These are phyloP conservation scores for Motacilla tschutschensis DNA, from an alignment of 2,113 vertebrate genomes.

Conservation along the genomic window DNA sequence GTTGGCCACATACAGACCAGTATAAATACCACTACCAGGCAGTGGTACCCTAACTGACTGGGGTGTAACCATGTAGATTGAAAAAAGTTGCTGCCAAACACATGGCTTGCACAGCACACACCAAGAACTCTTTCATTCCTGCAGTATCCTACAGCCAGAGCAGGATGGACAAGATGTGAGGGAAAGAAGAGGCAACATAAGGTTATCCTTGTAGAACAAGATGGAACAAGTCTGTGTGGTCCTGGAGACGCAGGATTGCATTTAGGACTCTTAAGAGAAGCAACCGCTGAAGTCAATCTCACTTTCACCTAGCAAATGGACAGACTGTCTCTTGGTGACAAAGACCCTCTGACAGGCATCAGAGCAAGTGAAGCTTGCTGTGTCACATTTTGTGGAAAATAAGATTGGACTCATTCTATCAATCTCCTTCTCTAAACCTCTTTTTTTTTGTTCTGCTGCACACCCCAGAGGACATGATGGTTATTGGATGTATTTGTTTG, in stretches of 20 bases:
- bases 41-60: background rate
- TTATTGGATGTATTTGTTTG: constrained; percentile 24
- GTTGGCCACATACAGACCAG: background rate
- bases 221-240: constrained; percentile 2
- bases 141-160: background rate
- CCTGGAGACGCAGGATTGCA: constrained; percentile 12
- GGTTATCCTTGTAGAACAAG: background rate
- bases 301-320: constrained; percentile 28
- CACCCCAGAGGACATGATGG: background rate
- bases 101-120: background rate
- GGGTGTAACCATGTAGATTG: background rate
- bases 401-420: constrained; percentile 12
- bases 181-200: background rate
- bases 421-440: background rate
- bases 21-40: background rate
- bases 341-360: constrained; percentile 33
- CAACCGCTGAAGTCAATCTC: background rate
- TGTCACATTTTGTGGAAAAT: constrained; percentile 23
- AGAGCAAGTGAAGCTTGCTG: constrained; percentile 30
- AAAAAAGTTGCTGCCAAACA: constrained; percentile 26
- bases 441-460: background rate
- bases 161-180: constrained; percentile 11
- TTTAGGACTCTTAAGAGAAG: constrained; percentile 21
- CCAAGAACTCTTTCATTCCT: background rate
- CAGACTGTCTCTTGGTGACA: constrained; percentile 28